phyloP scores from a whole-genome alignment of 2,797 vertebrate species.

The Hypotaenidia philippensis region DNA sequence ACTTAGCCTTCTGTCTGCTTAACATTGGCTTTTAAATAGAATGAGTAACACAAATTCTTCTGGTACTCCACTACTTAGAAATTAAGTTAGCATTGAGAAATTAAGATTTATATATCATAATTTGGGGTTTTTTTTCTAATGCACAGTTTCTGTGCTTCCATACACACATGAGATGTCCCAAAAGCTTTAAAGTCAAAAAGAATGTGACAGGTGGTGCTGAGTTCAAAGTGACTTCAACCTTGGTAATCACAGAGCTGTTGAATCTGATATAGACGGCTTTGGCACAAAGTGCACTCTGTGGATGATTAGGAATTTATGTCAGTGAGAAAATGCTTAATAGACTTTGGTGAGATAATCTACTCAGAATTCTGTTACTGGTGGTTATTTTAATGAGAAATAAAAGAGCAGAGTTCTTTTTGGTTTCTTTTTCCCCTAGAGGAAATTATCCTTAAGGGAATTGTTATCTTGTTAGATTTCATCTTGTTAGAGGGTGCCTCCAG shows the following conservation, averaged over 20 bases:
- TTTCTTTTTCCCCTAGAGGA: background rate
- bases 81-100: background rate
- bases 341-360: background rate
- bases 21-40: background rate
- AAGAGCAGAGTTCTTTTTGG: fast-evolving
- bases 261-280: background rate
- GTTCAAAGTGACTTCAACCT: background rate
- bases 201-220: background rate
- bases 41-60: background rate
- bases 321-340: background rate
- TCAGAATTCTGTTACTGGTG: background rate
- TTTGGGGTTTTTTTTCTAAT: background rate
- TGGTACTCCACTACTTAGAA: background rate
- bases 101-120: slow-evolving; percentile 17
- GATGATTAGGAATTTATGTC: background rate
- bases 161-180: background rate
- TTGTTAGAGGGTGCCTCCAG: background rate
- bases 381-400: background rate
- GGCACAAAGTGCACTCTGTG: background rate
- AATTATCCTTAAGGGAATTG: fast-evolving
- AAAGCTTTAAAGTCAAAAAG: background rate
- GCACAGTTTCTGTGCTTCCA: background rate
- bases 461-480: background rate
- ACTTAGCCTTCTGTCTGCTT: background rate
- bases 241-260: background rate